Base-by-base conservation (phyloP, 2,113 vertebrate species). In the Fregata magnificens region DNA sequence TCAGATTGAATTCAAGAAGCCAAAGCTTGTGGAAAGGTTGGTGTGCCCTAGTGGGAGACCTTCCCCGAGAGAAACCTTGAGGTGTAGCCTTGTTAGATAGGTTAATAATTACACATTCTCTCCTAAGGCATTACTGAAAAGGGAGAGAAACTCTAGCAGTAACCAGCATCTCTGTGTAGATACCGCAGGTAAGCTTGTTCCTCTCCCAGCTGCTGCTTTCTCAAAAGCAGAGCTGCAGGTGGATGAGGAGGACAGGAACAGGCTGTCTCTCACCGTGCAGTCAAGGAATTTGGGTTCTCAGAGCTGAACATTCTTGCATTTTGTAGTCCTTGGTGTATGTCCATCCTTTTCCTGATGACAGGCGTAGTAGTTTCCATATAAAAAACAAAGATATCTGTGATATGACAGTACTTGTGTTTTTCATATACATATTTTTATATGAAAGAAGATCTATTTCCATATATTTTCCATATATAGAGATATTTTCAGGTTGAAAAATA, bases 201-300 rank as follows among this genome's bases (percentile, higher is more conserved):
- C 38, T 74, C 29, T 88, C 55, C 52, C 45, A 50, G 34, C 5
- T 3, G 0, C 52, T 69, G 69, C n/a, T 40, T 52, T 34, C 20
- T 77, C 21, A 52, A 59, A 77, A 52, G 42, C 38, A 24, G 38
- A 81, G 69, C 63, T 78, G 56, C 50, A 53, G 53, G 25, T 79
- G 52, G 52, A 7, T 40, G 24, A 50, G 40, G 63, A 50, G 14
- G 16, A 5, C 7, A 47, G 36, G 10, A 36, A 6, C 4, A 13
- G 12, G 2, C 55, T 38, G 5, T 29, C 24, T 25, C 42, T 69
- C 2, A 0, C 42, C 5, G 0, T 7, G 16, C 21, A 32, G 59
- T 52, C 70, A 24, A 55, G 40, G 32, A 55, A 32, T 67, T 86
- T 1, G 7, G 26, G 32, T 40, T 71, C 59, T 62, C 11, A 24